A percentile compares a stretch with the other conserved stretches of the same genome.
These are phyloP conservation scores for Drosophila kepulauana DNA, from an alignment of 1,140 invertebrate species.

Conservation along the genomic window DNA sequence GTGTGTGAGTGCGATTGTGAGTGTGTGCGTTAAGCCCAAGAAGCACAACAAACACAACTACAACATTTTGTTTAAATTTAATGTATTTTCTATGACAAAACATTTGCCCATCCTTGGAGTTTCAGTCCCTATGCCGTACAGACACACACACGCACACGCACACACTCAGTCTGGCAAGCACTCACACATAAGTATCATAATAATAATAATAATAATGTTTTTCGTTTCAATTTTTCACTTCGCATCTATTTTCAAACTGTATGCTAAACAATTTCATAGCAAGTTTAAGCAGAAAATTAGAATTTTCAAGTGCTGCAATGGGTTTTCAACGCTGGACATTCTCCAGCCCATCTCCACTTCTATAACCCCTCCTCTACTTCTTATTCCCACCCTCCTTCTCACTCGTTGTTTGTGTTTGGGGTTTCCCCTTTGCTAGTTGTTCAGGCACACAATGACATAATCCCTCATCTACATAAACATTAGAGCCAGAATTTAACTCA, in stretches of 20 bases:
- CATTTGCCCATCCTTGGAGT: slow-evolving; percentile 49
- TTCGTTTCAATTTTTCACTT: slow-evolving; percentile 59
- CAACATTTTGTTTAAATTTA: slow-evolving; percentile 82
- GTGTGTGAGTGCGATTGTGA: slow-evolving; percentile 31
- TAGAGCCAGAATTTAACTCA: slow-evolving; percentile 82
- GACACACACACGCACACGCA: slow-evolving; percentile 3
- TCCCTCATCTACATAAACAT: slow-evolving; percentile 84
- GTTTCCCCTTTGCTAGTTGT: slow-evolving; percentile 1
- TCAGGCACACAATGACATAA: slow-evolving; percentile 78
- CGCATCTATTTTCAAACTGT: slow-evolving; percentile 61
- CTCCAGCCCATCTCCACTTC: not conserved
- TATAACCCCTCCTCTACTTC: not conserved
- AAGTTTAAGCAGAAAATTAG: slow-evolving; percentile 81
- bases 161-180: slow-evolving; percentile 3
- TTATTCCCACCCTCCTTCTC: too few species aligned
- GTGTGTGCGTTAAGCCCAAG: slow-evolving; percentile 77
- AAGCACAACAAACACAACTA: slow-evolving; percentile 64
- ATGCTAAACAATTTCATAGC: slow-evolving; percentile 76
- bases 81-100: slow-evolving; percentile 83
- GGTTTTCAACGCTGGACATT: slow-evolving; percentile 45
- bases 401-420: slow-evolving; percentile 1
- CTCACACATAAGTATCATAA: slow-evolving; percentile 22
- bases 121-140: slow-evolving; percentile 5
- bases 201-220: slow-evolving; percentile 68
- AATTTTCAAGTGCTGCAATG: slow-evolving; percentile 82